Base-by-base conservation (phyloP, 2,113 vertebrate genomes). In the Tautogolabrus adspersus region DNA sequence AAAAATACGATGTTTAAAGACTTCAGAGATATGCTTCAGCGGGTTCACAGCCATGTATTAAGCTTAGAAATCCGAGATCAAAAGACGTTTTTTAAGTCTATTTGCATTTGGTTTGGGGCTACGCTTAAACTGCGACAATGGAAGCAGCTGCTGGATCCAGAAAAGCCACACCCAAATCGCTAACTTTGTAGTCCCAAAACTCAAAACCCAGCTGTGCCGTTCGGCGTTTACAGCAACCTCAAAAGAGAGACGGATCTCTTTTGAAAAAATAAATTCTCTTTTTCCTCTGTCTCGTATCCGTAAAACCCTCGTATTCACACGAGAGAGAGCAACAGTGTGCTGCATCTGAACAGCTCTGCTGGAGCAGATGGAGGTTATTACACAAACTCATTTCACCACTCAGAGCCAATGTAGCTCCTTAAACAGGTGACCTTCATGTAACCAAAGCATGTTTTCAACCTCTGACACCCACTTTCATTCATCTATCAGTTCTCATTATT, bases 81-180 rank as follows among this genome's bases (percentile, higher is more conserved):
- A 79, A 87, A 82, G 75, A 51, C 19, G 46, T 66, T 60, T 76
- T 54, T 77, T 69, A 38, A 42, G 52, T 72, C 44, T 77, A 71
- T 89, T 89, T 90, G 85, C 81, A 86, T 82, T 76, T 79, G 61
- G 77, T 68, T 47, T 23, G 16, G 42, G 75, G 82, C 81, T 12
- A 67, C 1, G 68, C 61, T 79, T 70, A 65, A 79, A 22, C 62
- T 59, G 66, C 22, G 49, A 79, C 76, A 78, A 77, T 70, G 56
- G 75, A 75, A 63, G 68, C 68, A 54, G 66, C 70, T 54, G 68
- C 73, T 44, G 22, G 44, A 62, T 16, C 19, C 16, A 67, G 30
- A 42, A 26, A 67, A 66, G 37, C 40, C 47, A 56, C 71, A 26
- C 66, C 68, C 80, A 23, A 40, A 68, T 42, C 19, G 19, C 51